Evolutionary conservation across 2,113 vertebrate genomes (phyloP).

Genomic region (Rhinolophus ferrumequinum): DNA sequence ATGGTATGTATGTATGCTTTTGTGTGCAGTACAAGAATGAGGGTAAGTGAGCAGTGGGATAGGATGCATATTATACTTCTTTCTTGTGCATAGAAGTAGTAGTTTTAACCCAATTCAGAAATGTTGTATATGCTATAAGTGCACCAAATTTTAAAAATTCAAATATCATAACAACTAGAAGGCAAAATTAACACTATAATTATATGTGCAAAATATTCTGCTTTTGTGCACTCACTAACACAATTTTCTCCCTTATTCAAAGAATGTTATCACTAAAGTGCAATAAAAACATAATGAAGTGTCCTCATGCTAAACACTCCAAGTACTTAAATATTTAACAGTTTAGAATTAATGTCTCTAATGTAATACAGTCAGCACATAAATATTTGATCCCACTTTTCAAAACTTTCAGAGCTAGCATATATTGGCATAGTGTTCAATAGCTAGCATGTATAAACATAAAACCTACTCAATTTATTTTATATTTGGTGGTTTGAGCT

Average conservation of each 20-base stretch:
- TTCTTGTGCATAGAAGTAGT: not conserved
- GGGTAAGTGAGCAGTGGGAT: not conserved
- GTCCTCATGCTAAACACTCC: not conserved
- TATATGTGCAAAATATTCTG: not conserved
- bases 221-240: not conserved
- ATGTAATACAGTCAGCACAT: constrained; percentile 52
- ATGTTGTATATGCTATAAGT: not conserved
- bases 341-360: constrained; percentile 54
- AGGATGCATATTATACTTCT: not conserved
- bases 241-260: not conserved
- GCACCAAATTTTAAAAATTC: not conserved
- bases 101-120: not conserved
- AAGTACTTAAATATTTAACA: constrained; percentile 73
- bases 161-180: not conserved
- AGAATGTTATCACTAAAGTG: not conserved
- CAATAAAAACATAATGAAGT: constrained; percentile 60
- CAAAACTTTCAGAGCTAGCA: constrained; percentile 25
- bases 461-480: not conserved
- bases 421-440: not conserved
- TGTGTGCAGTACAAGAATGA: rapidly evolving
- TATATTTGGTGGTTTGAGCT: not conserved
- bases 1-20: rapidly evolving
- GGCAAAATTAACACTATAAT: not conserved
- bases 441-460: rapidly evolving
- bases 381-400: constrained; percentile 66